Conservation (phyloP, 2,888 invertebrate genomes). For the Antitype chi region DNA sequence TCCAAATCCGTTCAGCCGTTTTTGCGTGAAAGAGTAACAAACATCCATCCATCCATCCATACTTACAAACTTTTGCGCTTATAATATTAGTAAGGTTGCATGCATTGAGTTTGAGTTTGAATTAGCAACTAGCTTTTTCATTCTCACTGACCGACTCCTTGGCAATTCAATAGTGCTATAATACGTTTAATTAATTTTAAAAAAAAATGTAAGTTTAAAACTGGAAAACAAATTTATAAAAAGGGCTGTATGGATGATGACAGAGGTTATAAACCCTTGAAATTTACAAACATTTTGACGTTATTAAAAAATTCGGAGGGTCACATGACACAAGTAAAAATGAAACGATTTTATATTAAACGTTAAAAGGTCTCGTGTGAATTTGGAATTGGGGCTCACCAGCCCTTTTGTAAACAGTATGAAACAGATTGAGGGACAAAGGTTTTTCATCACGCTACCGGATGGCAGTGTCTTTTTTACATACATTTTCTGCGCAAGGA, state of each 20-base stretch:
- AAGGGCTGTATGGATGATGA: not conserved
- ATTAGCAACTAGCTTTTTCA: too few relatives aligned
- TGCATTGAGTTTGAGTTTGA: too few relatives aligned
- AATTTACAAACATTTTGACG: constrained; percentile 24
- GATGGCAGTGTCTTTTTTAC: constrained; percentile 16
- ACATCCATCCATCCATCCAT: too few relatives aligned
- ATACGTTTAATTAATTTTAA: not conserved
- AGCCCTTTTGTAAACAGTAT: constrained; percentile 31
- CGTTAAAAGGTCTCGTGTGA: constrained; percentile 31
- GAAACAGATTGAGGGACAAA: constrained; percentile 28
- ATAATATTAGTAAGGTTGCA: too few relatives aligned
- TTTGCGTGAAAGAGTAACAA: too few relatives aligned
- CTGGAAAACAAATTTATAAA: not conserved
- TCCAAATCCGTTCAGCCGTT: too few relatives aligned
- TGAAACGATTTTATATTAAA: constrained; percentile 51
- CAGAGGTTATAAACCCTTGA: constrained; percentile 1
- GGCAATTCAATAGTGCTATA: not conserved
- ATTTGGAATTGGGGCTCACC: constrained; percentile 39
- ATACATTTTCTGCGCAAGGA: not conserved
- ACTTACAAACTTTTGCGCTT: too few relatives aligned
- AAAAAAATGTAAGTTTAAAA: not conserved
- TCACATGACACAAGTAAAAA: constrained; percentile 37
- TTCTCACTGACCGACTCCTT: too few relatives aligned
- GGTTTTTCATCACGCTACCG: constrained; percentile 13
- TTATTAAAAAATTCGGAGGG: constrained; percentile 48